phyloP scores from a whole-genome alignment of 2,797 vertebrate genomes.

The Acanthopagrus latus region DNA sequence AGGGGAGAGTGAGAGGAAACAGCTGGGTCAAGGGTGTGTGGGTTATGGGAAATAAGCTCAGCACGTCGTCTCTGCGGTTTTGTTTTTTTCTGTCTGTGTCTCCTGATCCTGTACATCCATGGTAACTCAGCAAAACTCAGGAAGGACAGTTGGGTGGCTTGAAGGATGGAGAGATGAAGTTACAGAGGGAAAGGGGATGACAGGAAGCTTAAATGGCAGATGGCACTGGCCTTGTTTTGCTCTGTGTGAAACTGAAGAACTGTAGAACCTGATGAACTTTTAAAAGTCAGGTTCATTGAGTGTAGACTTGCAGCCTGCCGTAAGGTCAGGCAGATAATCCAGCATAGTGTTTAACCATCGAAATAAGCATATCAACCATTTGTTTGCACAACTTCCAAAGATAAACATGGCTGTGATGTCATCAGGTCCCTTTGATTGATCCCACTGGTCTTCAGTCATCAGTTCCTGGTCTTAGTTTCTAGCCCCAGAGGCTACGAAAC shows the following conservation, averaged over 20 bases:
- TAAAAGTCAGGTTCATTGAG: slow-evolving; percentile 37
- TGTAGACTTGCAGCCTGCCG: slow-evolving; percentile 16
- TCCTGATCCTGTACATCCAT: slow-evolving; percentile 45
- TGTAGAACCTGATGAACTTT: slow-evolving; percentile 42
- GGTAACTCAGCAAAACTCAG: slow-evolving; percentile 63
- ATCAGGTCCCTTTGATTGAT: slow-evolving; percentile 1
- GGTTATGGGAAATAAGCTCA: slow-evolving; percentile 80
- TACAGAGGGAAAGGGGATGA: slow-evolving; percentile 48
- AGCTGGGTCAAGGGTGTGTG: slow-evolving; percentile 74
- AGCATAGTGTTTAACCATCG: not conserved
- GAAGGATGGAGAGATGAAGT: slow-evolving; percentile 62
- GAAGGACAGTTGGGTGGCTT: slow-evolving; percentile 53
- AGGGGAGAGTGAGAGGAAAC: slow-evolving; percentile 71
- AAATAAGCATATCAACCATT: slow-evolving; percentile 3
- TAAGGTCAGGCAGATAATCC: not conserved
- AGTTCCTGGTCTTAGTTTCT: slow-evolving; percentile 21
- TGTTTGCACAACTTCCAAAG: not conserved
- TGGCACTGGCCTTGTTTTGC: slow-evolving; percentile 8
- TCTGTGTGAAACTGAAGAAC: slow-evolving; percentile 46
- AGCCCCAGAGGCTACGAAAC: slow-evolving; percentile 50
- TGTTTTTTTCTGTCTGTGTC: slow-evolving; percentile 34
- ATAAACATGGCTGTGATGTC: not conserved
- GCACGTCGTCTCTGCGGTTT: slow-evolving; percentile 26
- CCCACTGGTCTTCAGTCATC: not conserved
- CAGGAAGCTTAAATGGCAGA: slow-evolving; percentile 53